Evolutionary conservation across 2,888 invertebrate species (phyloP).

Genomic region (Xestobium rufovillosum): DNA sequence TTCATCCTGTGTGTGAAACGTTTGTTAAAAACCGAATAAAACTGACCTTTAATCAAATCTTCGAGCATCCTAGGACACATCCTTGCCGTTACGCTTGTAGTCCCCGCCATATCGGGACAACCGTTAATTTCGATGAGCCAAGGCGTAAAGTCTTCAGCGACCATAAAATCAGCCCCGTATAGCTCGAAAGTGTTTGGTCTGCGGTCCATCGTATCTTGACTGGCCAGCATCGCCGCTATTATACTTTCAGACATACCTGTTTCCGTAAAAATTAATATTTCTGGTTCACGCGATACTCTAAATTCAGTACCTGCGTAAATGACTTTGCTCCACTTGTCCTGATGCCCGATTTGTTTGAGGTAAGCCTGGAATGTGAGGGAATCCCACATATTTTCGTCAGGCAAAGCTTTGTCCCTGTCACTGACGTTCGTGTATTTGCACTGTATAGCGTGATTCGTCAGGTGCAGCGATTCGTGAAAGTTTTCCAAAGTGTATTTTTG

Average conservation of each 20-base stretch:
- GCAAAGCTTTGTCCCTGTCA: constrained; percentile 67
- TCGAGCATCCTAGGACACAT: constrained; percentile 83
- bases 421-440: constrained; percentile 68
- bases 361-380: constrained; percentile 66
- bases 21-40: too few relatives aligned
- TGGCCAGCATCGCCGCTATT: constrained; percentile 75
- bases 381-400: constrained; percentile 94
- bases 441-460: constrained; percentile 91
- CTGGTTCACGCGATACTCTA: too few relatives aligned
- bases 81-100: constrained; percentile 80
- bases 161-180: constrained; percentile 93
- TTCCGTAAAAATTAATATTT: too few relatives aligned
- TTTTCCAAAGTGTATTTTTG: constrained; percentile 79
- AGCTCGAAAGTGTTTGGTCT: constrained; percentile 81
- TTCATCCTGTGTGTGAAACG: too few relatives aligned
- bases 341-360: constrained; percentile 62
- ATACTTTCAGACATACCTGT: constrained; percentile 43
- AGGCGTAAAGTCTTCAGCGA: constrained; percentile 78
- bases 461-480: constrained; percentile 86
- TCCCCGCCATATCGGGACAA: constrained; percentile 86
- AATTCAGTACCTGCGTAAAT: constrained; percentile 74
- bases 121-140: constrained; percentile 95
- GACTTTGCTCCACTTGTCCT: constrained; percentile 71
- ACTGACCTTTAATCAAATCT: constrained; percentile 81
- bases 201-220: constrained; percentile 78